These are phyloP conservation scores for Hassar affinis DNA, from an alignment of 2,113 vertebrate species.

Conservation along the genomic window DNA sequence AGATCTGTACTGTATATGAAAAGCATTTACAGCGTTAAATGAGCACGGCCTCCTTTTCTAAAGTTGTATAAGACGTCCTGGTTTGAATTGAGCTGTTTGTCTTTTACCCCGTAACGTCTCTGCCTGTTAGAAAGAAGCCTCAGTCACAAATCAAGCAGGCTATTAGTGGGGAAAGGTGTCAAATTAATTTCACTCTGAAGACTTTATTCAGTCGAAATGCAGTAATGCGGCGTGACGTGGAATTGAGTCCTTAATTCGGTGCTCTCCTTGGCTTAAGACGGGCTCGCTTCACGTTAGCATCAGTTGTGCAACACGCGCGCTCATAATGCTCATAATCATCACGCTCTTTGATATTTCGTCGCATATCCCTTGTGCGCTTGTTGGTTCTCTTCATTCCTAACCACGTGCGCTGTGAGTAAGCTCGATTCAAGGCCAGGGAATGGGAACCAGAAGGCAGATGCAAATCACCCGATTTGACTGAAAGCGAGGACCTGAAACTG, in stretches of 20 bases:
- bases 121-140: conserved; percentile 25
- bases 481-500: conserved; percentile 40
- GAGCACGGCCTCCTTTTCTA: too few species aligned
- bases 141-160: conserved; percentile 58
- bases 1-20: too few species aligned
- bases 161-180: conserved; percentile 68
- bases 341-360: not conserved
- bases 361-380: not conserved
- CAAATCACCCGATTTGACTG: conserved; percentile 40
- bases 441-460: conserved; percentile 29
- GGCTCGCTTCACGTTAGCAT: conserved; percentile 59
- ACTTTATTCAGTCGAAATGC: conserved; percentile 49
- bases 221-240: conserved; percentile 53
- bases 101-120: not conserved
- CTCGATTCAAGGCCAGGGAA: not conserved
- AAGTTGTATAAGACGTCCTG: not conserved
- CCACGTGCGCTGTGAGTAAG: not conserved
- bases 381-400: not conserved
- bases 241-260: conserved; percentile 62
- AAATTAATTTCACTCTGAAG: conserved; percentile 60
- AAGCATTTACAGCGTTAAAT: too few species aligned
- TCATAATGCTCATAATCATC: not conserved
- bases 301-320: conserved; percentile 21
- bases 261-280: conserved; percentile 55
- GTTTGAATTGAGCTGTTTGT: not conserved